Conservation (phyloP, 2,888 invertebrate species). For the Exephanes ischioxanthus region DNA sequence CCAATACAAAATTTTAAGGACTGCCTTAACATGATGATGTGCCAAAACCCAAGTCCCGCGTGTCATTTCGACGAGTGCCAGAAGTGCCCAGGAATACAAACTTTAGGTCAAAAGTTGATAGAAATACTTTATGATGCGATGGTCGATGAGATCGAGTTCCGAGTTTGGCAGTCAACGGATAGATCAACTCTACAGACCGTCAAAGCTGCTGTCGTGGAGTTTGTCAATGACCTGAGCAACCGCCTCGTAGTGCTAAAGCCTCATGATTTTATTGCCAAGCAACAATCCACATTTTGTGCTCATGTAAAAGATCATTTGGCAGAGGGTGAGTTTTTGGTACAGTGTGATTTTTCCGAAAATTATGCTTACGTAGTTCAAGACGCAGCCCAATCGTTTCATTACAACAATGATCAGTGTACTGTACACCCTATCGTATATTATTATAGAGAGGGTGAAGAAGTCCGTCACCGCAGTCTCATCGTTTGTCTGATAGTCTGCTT, state of each 20-base stretch:
- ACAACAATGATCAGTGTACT: slow-evolving; percentile 65
- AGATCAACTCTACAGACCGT: slow-evolving; percentile 36
- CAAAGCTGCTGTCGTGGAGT: neutral
- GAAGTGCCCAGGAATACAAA: slow-evolving; percentile 53
- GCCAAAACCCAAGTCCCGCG: slow-evolving; percentile 17
- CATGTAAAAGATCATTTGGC: slow-evolving; percentile 23
- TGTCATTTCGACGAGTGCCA: slow-evolving; percentile 50
- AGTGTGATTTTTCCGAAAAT: slow-evolving; percentile 60
- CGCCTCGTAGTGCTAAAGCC: slow-evolving; percentile 33
- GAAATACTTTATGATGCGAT: slow-evolving; percentile 22
- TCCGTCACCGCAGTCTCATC: slow-evolving; percentile 58
- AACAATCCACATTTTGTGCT: slow-evolving; percentile 39
- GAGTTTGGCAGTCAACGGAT: slow-evolving; percentile 38
- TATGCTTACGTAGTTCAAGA: slow-evolving; percentile 62
- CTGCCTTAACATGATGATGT: slow-evolving; percentile 34
- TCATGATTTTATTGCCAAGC: slow-evolving; percentile 58
- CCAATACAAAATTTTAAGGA: slow-evolving; percentile 20
- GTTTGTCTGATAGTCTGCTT: slow-evolving; percentile 59
- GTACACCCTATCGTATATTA: slow-evolving; percentile 64
- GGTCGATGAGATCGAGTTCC: slow-evolving; percentile 40
- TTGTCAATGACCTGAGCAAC: slow-evolving; percentile 33
- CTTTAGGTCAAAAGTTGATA: neutral
- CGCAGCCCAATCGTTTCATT: slow-evolving; percentile 31
- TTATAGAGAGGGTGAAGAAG: slow-evolving; percentile 47
- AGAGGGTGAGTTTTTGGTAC: slow-evolving; percentile 53